phyloP scores from a whole-genome alignment of 2,113 vertebrate species.

The Takifugu bimaculatus region DNA sequence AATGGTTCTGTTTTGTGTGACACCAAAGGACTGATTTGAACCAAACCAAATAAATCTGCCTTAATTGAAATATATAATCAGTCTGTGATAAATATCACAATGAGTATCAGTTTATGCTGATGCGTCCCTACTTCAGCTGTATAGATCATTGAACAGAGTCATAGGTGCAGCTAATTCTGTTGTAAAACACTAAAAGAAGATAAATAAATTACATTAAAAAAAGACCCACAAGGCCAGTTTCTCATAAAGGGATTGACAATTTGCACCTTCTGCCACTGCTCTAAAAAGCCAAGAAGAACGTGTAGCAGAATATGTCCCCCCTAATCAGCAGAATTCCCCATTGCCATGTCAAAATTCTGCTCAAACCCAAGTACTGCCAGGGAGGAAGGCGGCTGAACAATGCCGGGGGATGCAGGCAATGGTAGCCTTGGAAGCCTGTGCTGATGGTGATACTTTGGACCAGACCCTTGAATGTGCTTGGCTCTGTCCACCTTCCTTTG shows the following conservation, averaged over 20 bases:
- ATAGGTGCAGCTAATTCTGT: too few relatives aligned
- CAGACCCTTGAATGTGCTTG: slow-evolving; percentile 61
- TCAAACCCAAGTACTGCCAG: slow-evolving; percentile 65
- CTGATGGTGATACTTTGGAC: slow-evolving; percentile 73
- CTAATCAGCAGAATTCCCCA: slow-evolving; percentile 72
- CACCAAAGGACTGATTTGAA: too few relatives aligned
- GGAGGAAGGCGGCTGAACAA: slow-evolving; percentile 64
- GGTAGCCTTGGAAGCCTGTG: slow-evolving; percentile 63
- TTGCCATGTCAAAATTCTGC: slow-evolving; percentile 74
- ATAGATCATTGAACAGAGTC: too few relatives aligned
- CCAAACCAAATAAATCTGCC: too few relatives aligned
- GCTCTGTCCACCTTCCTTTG: slow-evolving; percentile 46
- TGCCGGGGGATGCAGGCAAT: slow-evolving; percentile 58
- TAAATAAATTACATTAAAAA: not conserved
- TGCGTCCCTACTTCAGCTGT: too few relatives aligned
- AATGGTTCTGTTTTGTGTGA: too few relatives aligned
- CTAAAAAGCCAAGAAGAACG: slow-evolving; percentile 63
- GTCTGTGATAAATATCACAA: too few relatives aligned
- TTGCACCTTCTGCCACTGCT: slow-evolving; percentile 41
- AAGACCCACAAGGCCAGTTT: not conserved
- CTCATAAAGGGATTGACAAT: slow-evolving; percentile 33
- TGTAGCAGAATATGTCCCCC: slow-evolving; percentile 68
- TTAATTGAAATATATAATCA: too few relatives aligned
- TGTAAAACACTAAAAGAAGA: not conserved
- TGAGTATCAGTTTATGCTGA: too few relatives aligned